Base-by-base conservation (phyloP, 2,888 invertebrate genomes). In the Phanerotoma sp. region DNA sequence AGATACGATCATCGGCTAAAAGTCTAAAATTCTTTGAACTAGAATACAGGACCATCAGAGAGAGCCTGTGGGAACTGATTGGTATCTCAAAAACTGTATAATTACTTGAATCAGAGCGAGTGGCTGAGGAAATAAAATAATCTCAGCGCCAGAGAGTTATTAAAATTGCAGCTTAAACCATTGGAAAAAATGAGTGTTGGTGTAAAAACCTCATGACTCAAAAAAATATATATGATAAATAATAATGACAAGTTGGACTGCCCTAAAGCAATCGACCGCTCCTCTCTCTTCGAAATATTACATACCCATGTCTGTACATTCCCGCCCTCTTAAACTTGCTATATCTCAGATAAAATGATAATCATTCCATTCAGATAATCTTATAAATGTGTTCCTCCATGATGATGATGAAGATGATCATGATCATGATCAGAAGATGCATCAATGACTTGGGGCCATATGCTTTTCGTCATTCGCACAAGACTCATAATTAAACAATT, bases 401-500 rank as follows among this genome's bases (percentile, higher is more conserved):
- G n/a, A n/a, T n/a, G n/a, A n/a, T n/a, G n/a, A n/a, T n/a, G n/a
- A n/a, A n/a, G n/a, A n/a, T n/a, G n/a, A n/a, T 44, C 11, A 30
- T 11, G 20, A 15, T 35, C 22, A 48, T 41, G 28, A 55, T 57
- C 57, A 48, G 51, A 22, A 40, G 30, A 30, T 35, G n/a, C 42
- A 44, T 33, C 35, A 50, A 32, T 41, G 13, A 47, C 45, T 53
- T 35, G 45, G 16, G 62, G 50, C 55, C 33, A 51, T 28, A 22
- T 60, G 35, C 45, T 54, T 57, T 57, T 56, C 50, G 47, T 53
- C 54, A 49, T 56, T 56, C 16, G 44, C 30, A 44, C 37, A 35
- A 51, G 51, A 56, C 56, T 51, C 52, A 57, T 67, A 68, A 70
- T 70, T 69, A 69, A 61, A 67, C 62, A 70, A 70, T 70, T 70